Conservation (phyloP, 2,797 vertebrate genomes). For the Petrocephalus sullivani region DNA sequence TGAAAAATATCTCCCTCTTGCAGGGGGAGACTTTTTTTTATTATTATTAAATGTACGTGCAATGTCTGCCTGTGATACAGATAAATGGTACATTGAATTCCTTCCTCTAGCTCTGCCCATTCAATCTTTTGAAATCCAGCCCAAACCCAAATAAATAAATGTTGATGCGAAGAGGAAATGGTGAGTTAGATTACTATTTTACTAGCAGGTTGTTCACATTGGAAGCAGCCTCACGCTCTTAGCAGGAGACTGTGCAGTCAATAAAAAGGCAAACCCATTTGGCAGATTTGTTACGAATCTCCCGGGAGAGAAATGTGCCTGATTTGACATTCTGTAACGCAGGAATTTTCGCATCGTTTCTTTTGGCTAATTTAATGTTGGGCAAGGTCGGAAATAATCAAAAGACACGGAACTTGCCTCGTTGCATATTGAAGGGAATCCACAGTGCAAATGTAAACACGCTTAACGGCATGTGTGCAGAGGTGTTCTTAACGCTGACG, state of each 20-base stretch:
- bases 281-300: constrained; percentile 58
- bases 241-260: constrained; percentile 71
- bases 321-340: not conserved
- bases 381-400: not conserved
- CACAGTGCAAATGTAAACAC: not conserved
- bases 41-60: constrained; percentile 69
- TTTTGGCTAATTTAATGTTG: not conserved
- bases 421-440: not conserved
- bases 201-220: constrained; percentile 72
- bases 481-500: not conserved
- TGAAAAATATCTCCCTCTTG: constrained; percentile 81
- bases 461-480: constrained; percentile 8
- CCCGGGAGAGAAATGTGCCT: not conserved
- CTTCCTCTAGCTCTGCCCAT: constrained; percentile 71
- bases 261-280: constrained; percentile 70
- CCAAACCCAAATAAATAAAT: constrained; percentile 78
- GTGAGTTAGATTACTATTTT: constrained; percentile 70
- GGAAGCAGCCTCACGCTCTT: constrained; percentile 68
- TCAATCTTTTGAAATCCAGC: constrained; percentile 74
- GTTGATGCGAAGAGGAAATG: constrained; percentile 75
- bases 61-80: constrained; percentile 70
- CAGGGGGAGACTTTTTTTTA: constrained; percentile 70
- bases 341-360: not conserved
- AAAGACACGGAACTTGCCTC: not conserved
- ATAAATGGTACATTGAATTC: constrained; percentile 76